Evolutionary conservation across 2,797 vertebrate species (phyloP).

Genomic region (Delichon dasypus): DNA sequence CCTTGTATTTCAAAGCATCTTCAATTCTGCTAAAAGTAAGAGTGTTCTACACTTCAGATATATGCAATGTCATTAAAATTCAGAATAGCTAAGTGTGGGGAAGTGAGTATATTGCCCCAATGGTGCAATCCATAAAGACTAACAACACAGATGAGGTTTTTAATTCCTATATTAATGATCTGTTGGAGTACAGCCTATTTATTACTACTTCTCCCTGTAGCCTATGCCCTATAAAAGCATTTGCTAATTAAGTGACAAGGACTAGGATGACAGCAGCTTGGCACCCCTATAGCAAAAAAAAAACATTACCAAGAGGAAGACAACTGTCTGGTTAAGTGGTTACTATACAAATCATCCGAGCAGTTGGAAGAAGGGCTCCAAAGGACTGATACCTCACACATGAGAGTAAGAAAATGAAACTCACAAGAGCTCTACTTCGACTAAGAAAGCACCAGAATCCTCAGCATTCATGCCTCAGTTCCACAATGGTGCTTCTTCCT

Average conservation of each 20-base stretch:
- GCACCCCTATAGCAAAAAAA: background rate
- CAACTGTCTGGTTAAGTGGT: background rate
- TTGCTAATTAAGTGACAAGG: conserved; percentile 44
- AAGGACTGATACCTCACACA: background rate
- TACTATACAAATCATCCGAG: background rate
- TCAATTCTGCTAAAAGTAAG: background rate
- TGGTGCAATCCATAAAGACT: background rate
- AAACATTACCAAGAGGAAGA: background rate
- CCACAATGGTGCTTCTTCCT: background rate
- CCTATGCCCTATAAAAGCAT: background rate
- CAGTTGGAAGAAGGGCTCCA: background rate
- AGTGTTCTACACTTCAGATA: background rate
- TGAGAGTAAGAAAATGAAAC: background rate
- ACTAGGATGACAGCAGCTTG: conserved; percentile 15
- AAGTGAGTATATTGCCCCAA: background rate
- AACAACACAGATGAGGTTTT: background rate
- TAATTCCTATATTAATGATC: background rate
- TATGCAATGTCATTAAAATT: background rate
- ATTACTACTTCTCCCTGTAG: background rate
- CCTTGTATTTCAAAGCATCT: background rate
- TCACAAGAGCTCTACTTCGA: background rate
- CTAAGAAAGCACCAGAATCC: background rate
- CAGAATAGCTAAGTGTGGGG: background rate
- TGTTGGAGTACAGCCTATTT: background rate
- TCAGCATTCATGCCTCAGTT: background rate